Percentiles rank a stretch among this genome's conserved stretches.
These are phyloP conservation scores for Aporophyla lueneburgensis DNA, from an alignment of 2,888 invertebrate species.

Conservation along the genomic window DNA sequence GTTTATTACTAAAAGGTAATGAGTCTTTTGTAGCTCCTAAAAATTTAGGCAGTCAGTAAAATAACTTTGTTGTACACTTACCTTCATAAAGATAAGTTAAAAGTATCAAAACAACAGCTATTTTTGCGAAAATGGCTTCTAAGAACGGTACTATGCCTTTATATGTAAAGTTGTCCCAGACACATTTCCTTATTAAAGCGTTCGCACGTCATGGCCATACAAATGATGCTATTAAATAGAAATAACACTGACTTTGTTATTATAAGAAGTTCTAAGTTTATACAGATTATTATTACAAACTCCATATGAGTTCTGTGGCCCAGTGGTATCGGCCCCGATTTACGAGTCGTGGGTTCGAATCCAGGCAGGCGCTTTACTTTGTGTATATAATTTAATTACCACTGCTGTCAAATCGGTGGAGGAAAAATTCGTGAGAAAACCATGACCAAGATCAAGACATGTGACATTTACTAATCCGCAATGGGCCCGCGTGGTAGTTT, in stretches of 20 bases:
- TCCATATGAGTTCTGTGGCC: no score
- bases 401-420: no score
- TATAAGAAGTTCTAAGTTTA: not conserved
- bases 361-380: no score
- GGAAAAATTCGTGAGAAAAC: no score
- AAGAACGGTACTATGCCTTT: slow-evolving; percentile 36
- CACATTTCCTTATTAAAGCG: slow-evolving; percentile 35
- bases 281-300: not conserved
- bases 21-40: not conserved
- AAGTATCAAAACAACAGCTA: slow-evolving; percentile 38
- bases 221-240: slow-evolving; percentile 27
- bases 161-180: slow-evolving; percentile 48
- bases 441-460: no score
- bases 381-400: no score
- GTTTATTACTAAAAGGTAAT: not conserved
- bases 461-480: no score
- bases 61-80: slow-evolving; percentile 5
- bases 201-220: slow-evolving; percentile 28
- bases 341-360: no score
- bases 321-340: no score
- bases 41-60: not conserved
- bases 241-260: slow-evolving; percentile 8
- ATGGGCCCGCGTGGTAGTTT: no score
- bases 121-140: slow-evolving; percentile 29
- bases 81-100: slow-evolving; percentile 28